Evolutionary conservation across 2,888 invertebrate species (phyloP), one percentile per base, ranked within the genome.

Genomic region (Lasioglossum leucozonium): DNA sequence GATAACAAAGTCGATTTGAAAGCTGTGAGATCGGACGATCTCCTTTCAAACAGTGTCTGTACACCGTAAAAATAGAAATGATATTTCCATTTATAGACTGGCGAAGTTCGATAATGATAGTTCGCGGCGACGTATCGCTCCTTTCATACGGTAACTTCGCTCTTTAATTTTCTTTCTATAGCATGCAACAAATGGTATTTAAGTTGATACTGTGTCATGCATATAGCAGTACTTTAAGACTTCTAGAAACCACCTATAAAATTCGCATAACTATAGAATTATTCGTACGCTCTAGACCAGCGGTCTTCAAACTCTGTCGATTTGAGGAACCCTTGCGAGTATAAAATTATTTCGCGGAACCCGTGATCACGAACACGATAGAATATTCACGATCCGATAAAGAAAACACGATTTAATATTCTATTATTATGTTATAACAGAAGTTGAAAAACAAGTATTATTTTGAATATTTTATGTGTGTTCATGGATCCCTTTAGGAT

Each of bases 101-200:
- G 30, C 30, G 16, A 30, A 16, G 62, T 30, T 16, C 30, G 16
- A 30, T 62, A 62, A 62, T 62, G n/a, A 62, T 18, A 62, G 30
- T 30, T 62, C 30, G 62, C 62, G 5, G 16, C 6, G 2, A 62
- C 30, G 18, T 16, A 18, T 16, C 30, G 6, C 62, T 62, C 30
- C 30, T 62, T 30, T 30, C 30, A 62, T 62, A 62, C 16, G 0
- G 6, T 30, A 62, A 62, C 16, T 30, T 30, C 30, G 16, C 16
- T 62, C 62, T 62, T 30, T 62, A 62, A 62, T 62, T 30, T 62
- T 30, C 62, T 62, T 62, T 62, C 30, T 30, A 62, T 62, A 62
- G 30, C 30, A 62, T 30, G 62, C 18, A 62, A 62, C 62, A 30
- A 62, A 16, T 30, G 30, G 30, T 62, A 62, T 62, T 62, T 62